A percentile compares a stretch with the other conserved stretches of the same genome.
These are phyloP conservation scores for Drosophila suboccidentalis DNA, from an alignment of 2,888 invertebrate species.

Conservation along the genomic window DNA sequence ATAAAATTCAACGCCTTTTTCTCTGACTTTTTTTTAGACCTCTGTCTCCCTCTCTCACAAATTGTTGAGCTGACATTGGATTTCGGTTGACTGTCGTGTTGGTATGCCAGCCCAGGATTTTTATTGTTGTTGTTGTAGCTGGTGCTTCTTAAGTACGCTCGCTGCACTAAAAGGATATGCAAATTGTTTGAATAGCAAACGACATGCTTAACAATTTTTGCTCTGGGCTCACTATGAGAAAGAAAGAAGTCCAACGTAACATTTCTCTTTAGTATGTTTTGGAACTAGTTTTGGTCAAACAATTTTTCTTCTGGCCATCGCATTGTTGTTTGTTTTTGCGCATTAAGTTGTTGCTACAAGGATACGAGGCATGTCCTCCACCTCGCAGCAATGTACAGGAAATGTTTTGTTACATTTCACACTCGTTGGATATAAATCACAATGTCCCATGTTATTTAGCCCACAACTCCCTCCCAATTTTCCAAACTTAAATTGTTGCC, in stretches of 20 bases:
- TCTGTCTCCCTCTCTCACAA: slow-evolving; percentile 34
- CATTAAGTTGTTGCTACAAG: slow-evolving; percentile 74
- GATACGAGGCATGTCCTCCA: slow-evolving; percentile 40
- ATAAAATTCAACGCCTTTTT: slow-evolving; percentile 64
- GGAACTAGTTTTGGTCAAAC: slow-evolving; percentile 51
- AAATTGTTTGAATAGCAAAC: slow-evolving; percentile 79
- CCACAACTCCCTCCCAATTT: slow-evolving; percentile 14
- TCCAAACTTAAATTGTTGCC: slow-evolving; percentile 24
- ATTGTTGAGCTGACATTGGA: slow-evolving; percentile 82
- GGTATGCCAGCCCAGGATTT: slow-evolving; percentile 59
- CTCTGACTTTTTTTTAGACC: slow-evolving; percentile 10
- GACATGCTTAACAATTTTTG: slow-evolving; percentile 76
- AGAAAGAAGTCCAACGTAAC: slow-evolving; percentile 53
- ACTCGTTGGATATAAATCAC: slow-evolving; percentile 16
- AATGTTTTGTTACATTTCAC: slow-evolving; percentile 69
- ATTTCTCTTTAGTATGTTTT: slow-evolving; percentile 49
- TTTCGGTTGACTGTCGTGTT: slow-evolving; percentile 75
- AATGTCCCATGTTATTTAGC: slow-evolving; percentile 21
- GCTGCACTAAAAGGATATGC: slow-evolving; percentile 80
- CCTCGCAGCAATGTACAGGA: slow-evolving; percentile 47
- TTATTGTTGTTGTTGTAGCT: slow-evolving; percentile 33
- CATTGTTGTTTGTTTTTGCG: slow-evolving; percentile 66
- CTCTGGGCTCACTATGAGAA: slow-evolving; percentile 29
- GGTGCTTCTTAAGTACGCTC: slow-evolving; percentile 72
- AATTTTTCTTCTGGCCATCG: slow-evolving; percentile 55